phyloP scores from a whole-genome alignment of 2,797 vertebrate species.

The Euphonia xanthogaster region DNA sequence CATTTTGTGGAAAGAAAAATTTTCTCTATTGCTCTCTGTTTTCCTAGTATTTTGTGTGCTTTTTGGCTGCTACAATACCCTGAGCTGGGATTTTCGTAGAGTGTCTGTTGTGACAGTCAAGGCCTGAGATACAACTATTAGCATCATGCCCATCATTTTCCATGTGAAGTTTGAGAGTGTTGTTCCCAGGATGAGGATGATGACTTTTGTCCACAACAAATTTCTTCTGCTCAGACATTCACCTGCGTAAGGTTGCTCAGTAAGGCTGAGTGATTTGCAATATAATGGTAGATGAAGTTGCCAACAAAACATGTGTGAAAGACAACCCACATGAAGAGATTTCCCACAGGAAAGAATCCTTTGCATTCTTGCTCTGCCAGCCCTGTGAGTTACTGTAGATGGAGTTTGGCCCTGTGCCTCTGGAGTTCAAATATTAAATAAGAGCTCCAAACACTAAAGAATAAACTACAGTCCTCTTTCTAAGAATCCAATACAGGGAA shows the following conservation, averaged over 20 bases:
- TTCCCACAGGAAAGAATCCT: not conserved
- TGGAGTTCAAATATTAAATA: not conserved
- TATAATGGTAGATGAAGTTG: not conserved
- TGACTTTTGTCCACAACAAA: not conserved
- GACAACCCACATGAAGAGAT: not conserved
- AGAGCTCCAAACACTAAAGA: not conserved
- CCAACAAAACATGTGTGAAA: not conserved
- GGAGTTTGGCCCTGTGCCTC: not conserved
- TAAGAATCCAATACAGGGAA: not conserved
- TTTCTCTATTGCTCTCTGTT: not conserved
- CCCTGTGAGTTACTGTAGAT: not conserved
- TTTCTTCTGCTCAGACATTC: not conserved
- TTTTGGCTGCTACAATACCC: not conserved
- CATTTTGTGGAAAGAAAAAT: not conserved
- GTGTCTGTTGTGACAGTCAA: not conserved
- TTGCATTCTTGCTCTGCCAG: not conserved
- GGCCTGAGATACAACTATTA: not conserved
- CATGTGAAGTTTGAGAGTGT: not conserved
- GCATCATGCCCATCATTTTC: not conserved
- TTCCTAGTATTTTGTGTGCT: not conserved
- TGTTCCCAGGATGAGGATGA: not conserved
- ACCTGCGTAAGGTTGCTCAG: not conserved
- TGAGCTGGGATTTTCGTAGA: not conserved
- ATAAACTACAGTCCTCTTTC: not conserved
- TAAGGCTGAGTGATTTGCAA: not conserved